Base-by-base conservation (phyloP, 2,888 invertebrate genomes). In the Agrotis segetum region DNA sequence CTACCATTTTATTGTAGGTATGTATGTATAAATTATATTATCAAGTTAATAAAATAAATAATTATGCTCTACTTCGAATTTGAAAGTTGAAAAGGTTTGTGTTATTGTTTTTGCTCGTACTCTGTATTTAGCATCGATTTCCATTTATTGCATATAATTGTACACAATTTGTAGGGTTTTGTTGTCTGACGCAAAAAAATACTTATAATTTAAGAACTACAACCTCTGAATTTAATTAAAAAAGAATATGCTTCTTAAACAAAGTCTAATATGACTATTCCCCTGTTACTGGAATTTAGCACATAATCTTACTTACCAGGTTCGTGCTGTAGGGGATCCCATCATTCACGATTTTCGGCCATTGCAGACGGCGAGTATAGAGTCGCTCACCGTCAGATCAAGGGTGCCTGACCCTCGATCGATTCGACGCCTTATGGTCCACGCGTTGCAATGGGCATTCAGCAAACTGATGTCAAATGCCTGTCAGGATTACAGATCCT, bases 101-200 rank as follows among this genome's bases (percentile, higher is more conserved):
- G 24, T 59, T 69, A 40, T 69, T 59, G 52, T 47, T 47, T 40
- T 77, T n/a, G 52, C 46, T 19, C 19, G 4, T 50, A 46, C 56
- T 34, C 61, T 52, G 34, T 61, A 73, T 79, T 79, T 79, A 62
- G n/a, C 79, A 58, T 61, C 49, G n/a, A 63, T 73, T 73, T 47
- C 29, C 19, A 49, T 53, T 53, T 59, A 53, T 46, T 46, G 73
- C 24, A 5, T 59, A 44, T 53, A 64, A 55, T 79, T 73, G 46
- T 14, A 58, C 24, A 24, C 29, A 52, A 73, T 73, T 79, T 49
- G 56, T 16, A 56, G 11, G 21, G 24, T 79, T 79, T 73, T 63
- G 21, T 79, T 63, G 58, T 47, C 14, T 47, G 62, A 58, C 17
- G 47, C 49, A 52, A 13, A 62, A 62, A 60, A 3, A 21, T 16